These are phyloP conservation scores for Thumatha senex DNA, from an alignment of 2,888 invertebrate species.

Conservation along the genomic window DNA sequence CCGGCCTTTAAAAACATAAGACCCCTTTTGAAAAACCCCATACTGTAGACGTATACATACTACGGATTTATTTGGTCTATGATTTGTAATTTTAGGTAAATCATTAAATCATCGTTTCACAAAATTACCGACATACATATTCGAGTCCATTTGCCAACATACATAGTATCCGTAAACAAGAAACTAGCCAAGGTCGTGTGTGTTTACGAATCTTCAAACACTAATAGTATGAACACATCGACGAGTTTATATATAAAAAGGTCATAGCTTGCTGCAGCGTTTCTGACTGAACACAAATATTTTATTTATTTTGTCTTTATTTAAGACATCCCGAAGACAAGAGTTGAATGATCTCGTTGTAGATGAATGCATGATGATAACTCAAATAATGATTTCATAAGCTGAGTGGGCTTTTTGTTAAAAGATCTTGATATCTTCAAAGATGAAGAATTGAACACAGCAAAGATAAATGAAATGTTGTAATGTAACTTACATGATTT, in stretches of 20 bases:
- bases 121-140: conserved; percentile 43
- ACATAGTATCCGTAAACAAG: conserved; percentile 71
- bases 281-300: conserved; percentile 5
- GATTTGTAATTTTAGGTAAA: conserved; percentile 22
- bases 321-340: background rate
- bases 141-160: conserved; percentile 61
- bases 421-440: background rate
- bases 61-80: background rate
- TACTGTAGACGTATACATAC: too few species aligned
- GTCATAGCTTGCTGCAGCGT: conserved; percentile 18
- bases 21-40: too few species aligned
- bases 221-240: conserved; percentile 41
- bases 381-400: background rate
- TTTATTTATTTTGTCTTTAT: conserved; percentile 13
- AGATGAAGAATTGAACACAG: background rate
- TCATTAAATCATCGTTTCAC: conserved; percentile 38
- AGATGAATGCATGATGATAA: background rate
- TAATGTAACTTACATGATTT: conserved; percentile 7
- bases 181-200: conserved; percentile 59
- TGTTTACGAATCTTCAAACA: conserved; percentile 61
- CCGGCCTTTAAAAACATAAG: too few species aligned
- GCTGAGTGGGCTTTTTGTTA: background rate
- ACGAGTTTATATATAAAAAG: conserved; percentile 35
- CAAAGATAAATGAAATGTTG: background rate
- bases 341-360: background rate